These are phyloP conservation scores for Lathamus discolor DNA, from an alignment of 2,113 vertebrate species.

Conservation along the genomic window DNA sequence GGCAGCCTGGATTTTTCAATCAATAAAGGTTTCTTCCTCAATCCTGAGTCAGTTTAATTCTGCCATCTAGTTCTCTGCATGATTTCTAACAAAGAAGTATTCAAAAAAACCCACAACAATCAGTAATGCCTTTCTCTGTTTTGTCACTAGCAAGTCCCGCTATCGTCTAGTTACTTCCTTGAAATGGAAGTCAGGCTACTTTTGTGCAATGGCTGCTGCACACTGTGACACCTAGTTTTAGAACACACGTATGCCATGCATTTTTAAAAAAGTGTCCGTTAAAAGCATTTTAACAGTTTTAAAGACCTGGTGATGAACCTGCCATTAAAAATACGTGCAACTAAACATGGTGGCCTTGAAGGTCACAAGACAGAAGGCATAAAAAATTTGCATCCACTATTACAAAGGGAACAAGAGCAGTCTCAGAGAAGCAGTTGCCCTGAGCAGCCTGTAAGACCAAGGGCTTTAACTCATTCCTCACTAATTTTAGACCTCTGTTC, in stretches of 20 bases:
- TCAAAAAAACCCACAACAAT: not conserved
- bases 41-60: not conserved
- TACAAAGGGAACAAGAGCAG: conserved; percentile 4
- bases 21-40: not conserved
- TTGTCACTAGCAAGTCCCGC: not conserved
- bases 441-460: conserved; percentile 3
- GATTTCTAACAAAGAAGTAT: not conserved
- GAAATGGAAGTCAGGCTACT: not conserved
- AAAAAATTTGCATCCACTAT: not conserved
- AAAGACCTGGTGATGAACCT: not conserved
- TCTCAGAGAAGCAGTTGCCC: not conserved
- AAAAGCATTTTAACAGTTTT: not conserved
- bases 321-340: not conserved
- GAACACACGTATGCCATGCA: not conserved
- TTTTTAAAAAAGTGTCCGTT: not conserved
- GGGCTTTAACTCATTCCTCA: conserved; percentile 46
- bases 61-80: not conserved
- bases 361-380: not conserved
- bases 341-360: not conserved
- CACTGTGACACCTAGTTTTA: not conserved
- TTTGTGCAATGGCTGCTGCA: not conserved
- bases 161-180: not conserved
- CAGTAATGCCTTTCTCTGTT: not conserved
- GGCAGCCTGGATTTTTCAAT: not conserved
- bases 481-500: conserved; percentile 47